Evolutionary conservation across 2,888 invertebrate species (phyloP).

Genomic region (Leucozona laternaria): DNA sequence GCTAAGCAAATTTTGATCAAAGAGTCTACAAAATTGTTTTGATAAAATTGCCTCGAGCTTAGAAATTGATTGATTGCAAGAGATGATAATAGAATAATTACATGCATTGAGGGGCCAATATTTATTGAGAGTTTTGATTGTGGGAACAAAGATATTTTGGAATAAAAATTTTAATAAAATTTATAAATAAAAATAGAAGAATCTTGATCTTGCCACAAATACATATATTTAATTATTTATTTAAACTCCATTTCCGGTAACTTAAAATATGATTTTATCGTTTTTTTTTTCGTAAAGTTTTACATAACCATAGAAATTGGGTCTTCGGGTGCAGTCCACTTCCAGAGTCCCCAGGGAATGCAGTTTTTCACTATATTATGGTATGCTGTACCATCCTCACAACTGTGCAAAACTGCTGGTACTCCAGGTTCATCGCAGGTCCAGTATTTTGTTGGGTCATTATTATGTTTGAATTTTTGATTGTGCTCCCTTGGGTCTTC

Average conservation of each 20-base stretch:
- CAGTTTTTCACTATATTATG: constrained; percentile 81
- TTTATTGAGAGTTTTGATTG: neutral
- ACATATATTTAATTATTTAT: neutral
- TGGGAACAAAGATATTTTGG: neutral
- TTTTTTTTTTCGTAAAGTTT: neutral
- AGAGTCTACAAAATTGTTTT: neutral
- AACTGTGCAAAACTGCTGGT: constrained; percentile 78
- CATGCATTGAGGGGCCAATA: neutral
- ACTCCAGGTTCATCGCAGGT: constrained; percentile 78
- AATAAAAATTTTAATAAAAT: neutral
- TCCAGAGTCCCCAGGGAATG: constrained; percentile 81
- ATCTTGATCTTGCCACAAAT: neutral
- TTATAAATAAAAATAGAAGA: neutral
- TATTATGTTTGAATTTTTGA: constrained; percentile 80
- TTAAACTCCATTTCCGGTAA: neutral
- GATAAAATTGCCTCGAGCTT: neutral
- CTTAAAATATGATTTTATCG: neutral
- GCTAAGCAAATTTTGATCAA: neutral
- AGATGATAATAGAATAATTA: neutral
- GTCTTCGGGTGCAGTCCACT: constrained; percentile 80
- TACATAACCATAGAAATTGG: constrained; percentile 80
- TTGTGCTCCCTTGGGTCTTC: constrained; percentile 78
- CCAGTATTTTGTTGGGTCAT: constrained; percentile 82
- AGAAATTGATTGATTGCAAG: neutral
- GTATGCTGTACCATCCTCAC: constrained; percentile 79